Evolutionary conservation across 2,888 invertebrate genomes (phyloP), one percentile per base, ranked within the genome.

Genomic region (Gandaritis pyraliata): DNA sequence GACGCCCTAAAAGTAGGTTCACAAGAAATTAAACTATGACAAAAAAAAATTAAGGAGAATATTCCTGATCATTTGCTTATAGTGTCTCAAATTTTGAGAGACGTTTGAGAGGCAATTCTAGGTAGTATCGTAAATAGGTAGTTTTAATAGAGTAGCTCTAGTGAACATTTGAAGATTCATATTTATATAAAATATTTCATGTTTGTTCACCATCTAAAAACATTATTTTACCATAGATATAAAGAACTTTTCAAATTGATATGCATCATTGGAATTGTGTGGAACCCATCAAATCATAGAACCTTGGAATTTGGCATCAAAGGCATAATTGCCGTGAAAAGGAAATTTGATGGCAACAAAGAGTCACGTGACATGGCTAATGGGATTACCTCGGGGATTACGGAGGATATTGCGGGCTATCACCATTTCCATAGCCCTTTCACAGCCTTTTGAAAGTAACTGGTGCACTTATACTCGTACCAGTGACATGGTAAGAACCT

Each of bases 281-380:
- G 16, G 13, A 47, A 49, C 18, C 18, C 36, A 18, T 50, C 16
- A 12, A 38, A 39, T 50, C 36, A 50, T 38, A 38, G 36, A 23
- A 49, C 16, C 33, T 2, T 50, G 18, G 50, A 50, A 50, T 36
- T 18, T 23, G 23, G 23, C 38, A 53, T 53, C 43, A 53, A 33
- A 53, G 8, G 33, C 33, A 30, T 45, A 45, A 53, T 45, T 53
- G 53, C 30, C 53, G 15, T 53, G 45, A 33, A 53, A 52, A 53
- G 53, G 53, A 52, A 41, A 52, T 51, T 51, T 39, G 48, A 56
- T 56, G 48, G 38, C 39, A 39, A 47, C 55, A 48, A 48, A 48
- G 47, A 55, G 47, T 38, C 47, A 48, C 47, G 29, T 48, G 48
- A 56, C 30, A 41, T 30, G 23, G 46, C 30, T 56, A 56, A 56